Evolutionary conservation across 2,797 vertebrate genomes (phyloP), one percentile per base, ranked within the genome.

Genomic region (Pygocentrus nattereri): DNA sequence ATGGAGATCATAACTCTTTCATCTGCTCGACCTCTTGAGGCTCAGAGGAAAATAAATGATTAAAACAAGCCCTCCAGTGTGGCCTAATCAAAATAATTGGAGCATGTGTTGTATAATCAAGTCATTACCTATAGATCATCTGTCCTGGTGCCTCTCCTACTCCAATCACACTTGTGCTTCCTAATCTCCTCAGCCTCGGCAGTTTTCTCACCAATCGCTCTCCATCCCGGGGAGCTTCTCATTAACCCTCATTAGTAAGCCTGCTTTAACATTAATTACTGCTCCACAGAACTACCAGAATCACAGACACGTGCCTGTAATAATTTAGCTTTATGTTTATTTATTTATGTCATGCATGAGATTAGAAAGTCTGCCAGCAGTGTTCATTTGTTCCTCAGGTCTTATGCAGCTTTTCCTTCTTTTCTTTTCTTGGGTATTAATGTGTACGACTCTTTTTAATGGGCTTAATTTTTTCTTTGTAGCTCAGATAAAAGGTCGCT

Each of bases 231-330:
- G 79, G 82, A 85, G 83, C 70, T 80, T 85, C 84, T 89, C 81
- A 89, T 90, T 91, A 89, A 86, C 88, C 85, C 83, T 89, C 82
- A 86, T 92, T 88, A 91, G 76, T 64, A 31, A 47, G 83, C 84
- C 81, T 76, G 85, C 86, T 88, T 86, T 54, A 84, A 89, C 80
- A 64, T 87, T 88, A 92, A 92, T 89, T 89, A 90, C 79, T 81
- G 34, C 69, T 82, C 79, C 71, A 85, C 78, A 67, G 77, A 87
- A 70, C 82, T 64, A 76, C 72, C 61, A 6, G 47, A 67, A 25
- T 59, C 71, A 15, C 13, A 19, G 71, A 74, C 52, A 74, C 50
- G 56, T 13, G 31, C 7, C 5, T 18, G 49, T 56, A 25, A 56
- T 74, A 82, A 58, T 73, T 58, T 56, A 56, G 30, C 47, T 10